These are phyloP conservation scores for Lytechinus pictus DNA, from an alignment of 35 echinoderm and acorn worm genomes.

Conservation along the genomic window DNA sequence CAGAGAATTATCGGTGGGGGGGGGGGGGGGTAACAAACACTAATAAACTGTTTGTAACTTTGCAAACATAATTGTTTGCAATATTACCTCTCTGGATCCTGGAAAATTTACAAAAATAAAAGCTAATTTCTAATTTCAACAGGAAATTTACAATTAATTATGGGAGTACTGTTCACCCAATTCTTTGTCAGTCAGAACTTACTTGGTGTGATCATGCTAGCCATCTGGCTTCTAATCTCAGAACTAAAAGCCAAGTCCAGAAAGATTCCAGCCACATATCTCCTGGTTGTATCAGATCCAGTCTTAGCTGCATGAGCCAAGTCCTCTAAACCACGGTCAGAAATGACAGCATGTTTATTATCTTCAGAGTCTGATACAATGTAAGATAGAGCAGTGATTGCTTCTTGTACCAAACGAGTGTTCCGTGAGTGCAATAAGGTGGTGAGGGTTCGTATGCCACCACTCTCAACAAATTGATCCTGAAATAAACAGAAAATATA, in stretches of 20 bases:
- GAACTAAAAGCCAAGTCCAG: constrained; percentile 90
- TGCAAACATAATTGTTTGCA: no score
- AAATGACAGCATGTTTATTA: constrained; percentile 75
- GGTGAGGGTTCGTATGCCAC: constrained; percentile 80
- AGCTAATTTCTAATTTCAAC: no score
- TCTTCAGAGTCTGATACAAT: constrained; percentile 94
- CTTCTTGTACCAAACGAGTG: constrained; percentile 84
- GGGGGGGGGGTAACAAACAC: no score
- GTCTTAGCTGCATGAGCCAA: constrained; percentile 79
- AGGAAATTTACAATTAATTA: no score
- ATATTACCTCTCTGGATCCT: no score
- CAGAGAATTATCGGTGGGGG: no score
- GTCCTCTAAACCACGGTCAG: constrained; percentile 92
- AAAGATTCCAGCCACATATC: constrained; percentile 81
- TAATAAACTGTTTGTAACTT: no score
- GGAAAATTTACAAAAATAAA: no score
- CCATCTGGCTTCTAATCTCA: constrained; percentile 86
- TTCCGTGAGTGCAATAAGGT: constrained; percentile 82
- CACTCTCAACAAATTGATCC: constrained; percentile 95
- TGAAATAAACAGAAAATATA: constrained; percentile 2
- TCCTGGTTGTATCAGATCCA: constrained; percentile 64
- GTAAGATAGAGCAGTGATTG: constrained; percentile 88
- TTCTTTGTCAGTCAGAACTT: constrained; percentile 33
- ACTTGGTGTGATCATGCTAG: constrained; percentile 85
- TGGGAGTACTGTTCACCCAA: no score